These are phyloP conservation scores for Dioctria linearis DNA, from an alignment of 2,888 invertebrate genomes.

Conservation along the genomic window DNA sequence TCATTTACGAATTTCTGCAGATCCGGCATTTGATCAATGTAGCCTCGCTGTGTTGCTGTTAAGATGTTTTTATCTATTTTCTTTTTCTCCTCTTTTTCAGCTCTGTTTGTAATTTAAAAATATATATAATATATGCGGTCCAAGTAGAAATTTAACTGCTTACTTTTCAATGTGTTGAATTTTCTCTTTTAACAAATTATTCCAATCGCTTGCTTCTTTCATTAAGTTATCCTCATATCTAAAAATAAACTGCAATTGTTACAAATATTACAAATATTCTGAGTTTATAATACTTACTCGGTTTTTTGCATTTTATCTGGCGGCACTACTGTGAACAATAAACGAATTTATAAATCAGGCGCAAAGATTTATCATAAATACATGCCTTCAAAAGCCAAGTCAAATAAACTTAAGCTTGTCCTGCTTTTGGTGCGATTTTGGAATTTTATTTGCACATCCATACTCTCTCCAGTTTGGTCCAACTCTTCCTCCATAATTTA, in stretches of 20 bases:
- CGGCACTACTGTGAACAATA: not conserved
- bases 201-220: conserved; percentile 63
- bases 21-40: conserved; percentile 62
- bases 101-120: not conserved
- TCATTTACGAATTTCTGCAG: conserved; percentile 63
- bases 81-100: not conserved
- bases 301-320: not conserved
- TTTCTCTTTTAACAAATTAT: conserved; percentile 55
- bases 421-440: not conserved
- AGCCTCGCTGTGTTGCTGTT: conserved; percentile 62
- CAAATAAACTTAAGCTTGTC: conserved; percentile 27
- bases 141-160: conserved; percentile 27
- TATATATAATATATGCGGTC: not conserved
- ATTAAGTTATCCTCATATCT: conserved; percentile 61
- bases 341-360: not conserved
- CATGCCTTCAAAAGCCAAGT: conserved; percentile 16
- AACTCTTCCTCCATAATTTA: conserved; percentile 4
- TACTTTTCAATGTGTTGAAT: conserved; percentile 55
- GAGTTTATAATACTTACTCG: conserved; percentile 2
- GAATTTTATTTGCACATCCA: not conserved
- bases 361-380: not conserved
- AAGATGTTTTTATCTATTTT: conserved; percentile 56
- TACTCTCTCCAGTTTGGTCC: not conserved
- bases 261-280: too few species aligned
- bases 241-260: conserved; percentile 9